Conservation (phyloP, 2,888 invertebrate species). For the Lathronympha strigana region DNA sequence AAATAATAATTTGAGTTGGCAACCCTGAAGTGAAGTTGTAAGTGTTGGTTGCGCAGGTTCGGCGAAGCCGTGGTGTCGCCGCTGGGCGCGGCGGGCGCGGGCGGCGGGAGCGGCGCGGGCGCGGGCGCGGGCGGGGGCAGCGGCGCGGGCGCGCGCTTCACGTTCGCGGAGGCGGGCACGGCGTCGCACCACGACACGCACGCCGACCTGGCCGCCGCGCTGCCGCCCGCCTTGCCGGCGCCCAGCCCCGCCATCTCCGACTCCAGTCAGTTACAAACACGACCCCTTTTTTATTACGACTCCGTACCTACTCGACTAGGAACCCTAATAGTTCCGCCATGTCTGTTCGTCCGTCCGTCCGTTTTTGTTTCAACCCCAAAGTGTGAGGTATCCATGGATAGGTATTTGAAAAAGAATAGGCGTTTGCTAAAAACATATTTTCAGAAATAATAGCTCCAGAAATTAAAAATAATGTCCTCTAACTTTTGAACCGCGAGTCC, state of each 20-base stretch:
- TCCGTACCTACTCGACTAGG: too few species aligned
- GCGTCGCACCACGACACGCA: constrained; percentile 90
- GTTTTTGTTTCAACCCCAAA: too few species aligned
- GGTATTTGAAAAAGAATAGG: too few species aligned
- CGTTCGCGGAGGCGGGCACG: constrained; percentile 85
- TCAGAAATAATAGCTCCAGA: too few species aligned
- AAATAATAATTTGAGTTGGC: too few species aligned
- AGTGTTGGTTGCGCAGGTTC: constrained; percentile 79
- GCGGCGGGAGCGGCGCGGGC: constrained; percentile 83
- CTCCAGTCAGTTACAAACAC: constrained; percentile 34
- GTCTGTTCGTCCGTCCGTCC: too few species aligned
- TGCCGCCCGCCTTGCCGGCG: constrained; percentile 59
- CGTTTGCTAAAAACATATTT: too few species aligned
- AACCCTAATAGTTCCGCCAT: too few species aligned
- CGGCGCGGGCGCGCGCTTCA: constrained; percentile 84
- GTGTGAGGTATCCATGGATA: too few species aligned
- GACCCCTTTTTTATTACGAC: background rate
- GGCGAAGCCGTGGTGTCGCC: constrained; percentile 97
- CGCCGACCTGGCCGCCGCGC: constrained; percentile 86
- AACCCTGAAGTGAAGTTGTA: too few species aligned
- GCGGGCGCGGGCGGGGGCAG: constrained; percentile 84
- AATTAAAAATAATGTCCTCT: too few species aligned
- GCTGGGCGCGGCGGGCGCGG: constrained; percentile 82
- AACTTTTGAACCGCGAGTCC: too few species aligned
- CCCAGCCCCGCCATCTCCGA: constrained; percentile 44